A percentile compares a stretch with the other conserved stretches of the same genome.
phyloP scores from a whole-genome alignment of 2,888 invertebrate genomes.

The Plutella xylostella region DNA sequence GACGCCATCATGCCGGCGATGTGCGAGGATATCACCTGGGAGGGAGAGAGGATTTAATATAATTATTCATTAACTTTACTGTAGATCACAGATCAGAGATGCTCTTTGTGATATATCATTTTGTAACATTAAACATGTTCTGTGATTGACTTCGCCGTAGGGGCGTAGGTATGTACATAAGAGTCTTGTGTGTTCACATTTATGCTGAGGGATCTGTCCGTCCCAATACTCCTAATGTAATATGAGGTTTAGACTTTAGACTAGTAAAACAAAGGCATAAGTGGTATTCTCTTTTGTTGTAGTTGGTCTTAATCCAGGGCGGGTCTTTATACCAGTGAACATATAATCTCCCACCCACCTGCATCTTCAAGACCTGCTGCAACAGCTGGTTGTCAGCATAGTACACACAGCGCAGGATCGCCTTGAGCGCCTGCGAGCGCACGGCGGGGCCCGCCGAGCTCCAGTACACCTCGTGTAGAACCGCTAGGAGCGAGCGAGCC shows the following conservation, averaged over 20 bases:
- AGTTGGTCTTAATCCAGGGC: too few species aligned
- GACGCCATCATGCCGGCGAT: constrained; percentile 99
- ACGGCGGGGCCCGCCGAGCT: constrained; percentile 98
- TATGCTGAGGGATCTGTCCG: too few species aligned
- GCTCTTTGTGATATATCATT: too few species aligned
- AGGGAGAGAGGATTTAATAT: not conserved
- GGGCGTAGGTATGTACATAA: too few species aligned
- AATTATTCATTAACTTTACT: not conserved
- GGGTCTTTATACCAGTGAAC: too few species aligned
- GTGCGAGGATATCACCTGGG: constrained; percentile 88
- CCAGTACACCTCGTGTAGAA: constrained; percentile 98
- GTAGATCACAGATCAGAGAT: not conserved
- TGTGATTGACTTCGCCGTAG: too few species aligned
- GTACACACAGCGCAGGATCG: constrained; percentile 95
- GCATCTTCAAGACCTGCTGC: constrained; percentile 76
- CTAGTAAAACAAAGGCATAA: too few species aligned
- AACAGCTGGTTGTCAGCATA: constrained; percentile 91
- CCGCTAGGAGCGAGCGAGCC: constrained; percentile 88
- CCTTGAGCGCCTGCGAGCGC: constrained; percentile 95
- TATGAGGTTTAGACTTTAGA: too few species aligned
- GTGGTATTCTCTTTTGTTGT: too few species aligned
- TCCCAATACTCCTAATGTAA: too few species aligned
- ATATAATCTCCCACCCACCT: constrained; percentile 31
- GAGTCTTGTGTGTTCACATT: too few species aligned
- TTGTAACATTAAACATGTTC: too few species aligned